Evolutionary conservation across 1,140 invertebrate species (phyloP).

Genomic region (Drosophila paulistorum): DNA sequence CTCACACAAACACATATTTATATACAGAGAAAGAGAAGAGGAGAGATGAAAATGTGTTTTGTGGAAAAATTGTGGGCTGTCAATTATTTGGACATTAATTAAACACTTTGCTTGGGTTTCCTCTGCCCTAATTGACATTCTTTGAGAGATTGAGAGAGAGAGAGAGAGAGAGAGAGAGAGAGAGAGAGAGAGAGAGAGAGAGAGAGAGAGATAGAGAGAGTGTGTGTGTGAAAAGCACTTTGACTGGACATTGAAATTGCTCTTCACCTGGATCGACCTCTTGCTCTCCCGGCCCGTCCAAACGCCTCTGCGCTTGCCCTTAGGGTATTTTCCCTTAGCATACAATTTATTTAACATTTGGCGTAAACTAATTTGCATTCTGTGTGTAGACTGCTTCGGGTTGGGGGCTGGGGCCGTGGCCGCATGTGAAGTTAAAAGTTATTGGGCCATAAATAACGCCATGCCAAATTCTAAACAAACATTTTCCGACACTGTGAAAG

Average conservation of each 20-base stretch:
- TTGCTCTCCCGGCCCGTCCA: no score
- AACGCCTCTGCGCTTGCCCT: neutral
- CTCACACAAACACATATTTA: no score
- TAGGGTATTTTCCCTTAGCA: neutral
- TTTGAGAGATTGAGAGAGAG: neutral
- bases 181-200: neutral
- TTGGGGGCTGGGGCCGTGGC: slow-evolving; percentile 21
- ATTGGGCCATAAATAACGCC: slow-evolving; percentile 78
- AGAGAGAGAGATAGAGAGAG: no score
- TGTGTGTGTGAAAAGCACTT: no score
- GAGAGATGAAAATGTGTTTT: slow-evolving; percentile 31
- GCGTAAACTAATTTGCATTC: slow-evolving; percentile 72
- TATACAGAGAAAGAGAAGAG: neutral
- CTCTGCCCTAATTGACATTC: slow-evolving; percentile 51
- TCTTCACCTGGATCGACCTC: slow-evolving; percentile 12
- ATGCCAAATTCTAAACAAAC: slow-evolving; percentile 77
- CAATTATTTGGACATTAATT: slow-evolving; percentile 73
- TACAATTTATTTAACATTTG: slow-evolving; percentile 30
- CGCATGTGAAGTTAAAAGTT: slow-evolving; percentile 79
- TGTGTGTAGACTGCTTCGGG: no score
- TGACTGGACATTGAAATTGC: slow-evolving; percentile 3
- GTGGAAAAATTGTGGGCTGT: slow-evolving; percentile 45
- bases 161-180: no score
- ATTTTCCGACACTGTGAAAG: slow-evolving; percentile 73
- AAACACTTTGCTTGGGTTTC: slow-evolving; percentile 50